phyloP scores from a whole-genome alignment of 2,888 invertebrate species.

The Drosophila infuscata region DNA sequence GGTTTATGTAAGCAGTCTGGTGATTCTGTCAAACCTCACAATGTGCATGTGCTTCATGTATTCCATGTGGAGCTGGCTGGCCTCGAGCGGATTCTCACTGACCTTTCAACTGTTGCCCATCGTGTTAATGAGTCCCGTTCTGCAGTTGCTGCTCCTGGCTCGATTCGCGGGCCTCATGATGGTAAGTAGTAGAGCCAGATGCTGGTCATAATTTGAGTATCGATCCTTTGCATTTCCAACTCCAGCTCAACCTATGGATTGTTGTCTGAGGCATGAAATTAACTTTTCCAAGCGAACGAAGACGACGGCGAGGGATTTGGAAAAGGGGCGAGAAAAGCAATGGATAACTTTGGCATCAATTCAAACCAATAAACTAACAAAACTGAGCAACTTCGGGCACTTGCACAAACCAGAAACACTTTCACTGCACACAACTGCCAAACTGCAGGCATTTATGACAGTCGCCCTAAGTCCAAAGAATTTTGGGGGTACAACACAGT shows the following conservation, averaged over 20 bases:
- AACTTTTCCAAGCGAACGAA: conserved; percentile 29
- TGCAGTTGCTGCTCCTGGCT: conserved; percentile 46
- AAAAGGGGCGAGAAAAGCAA: conserved; percentile 8
- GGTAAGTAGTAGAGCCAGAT: conserved; percentile 37
- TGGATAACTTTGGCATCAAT: conserved; percentile 57
- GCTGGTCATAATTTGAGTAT: background rate
- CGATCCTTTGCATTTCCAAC: conserved; percentile 4
- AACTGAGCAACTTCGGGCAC: conserved; percentile 49
- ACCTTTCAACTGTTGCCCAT: conserved; percentile 40
- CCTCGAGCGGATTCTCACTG: conserved; percentile 18
- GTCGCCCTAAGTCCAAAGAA: conserved; percentile 4
- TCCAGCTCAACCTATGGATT: conserved; percentile 44
- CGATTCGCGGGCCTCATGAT: conserved; percentile 46
- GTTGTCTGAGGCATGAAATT: conserved; percentile 54
- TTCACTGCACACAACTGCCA: conserved; percentile 73
- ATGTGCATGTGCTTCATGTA: conserved; percentile 52
- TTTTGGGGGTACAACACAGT: background rate
- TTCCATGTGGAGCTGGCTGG: conserved; percentile 47
- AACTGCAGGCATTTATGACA: conserved; percentile 77
- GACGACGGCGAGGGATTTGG: background rate
- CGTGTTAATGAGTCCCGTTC: conserved; percentile 50
- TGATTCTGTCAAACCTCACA: conserved; percentile 50
- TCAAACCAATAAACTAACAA: conserved; percentile 73
- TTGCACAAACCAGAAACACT: conserved; percentile 64
- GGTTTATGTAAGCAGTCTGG: conserved; percentile 51